These are phyloP conservation scores for Geotrypetes seraphini DNA, from an alignment of 2,797 vertebrate species.

Conservation along the genomic window DNA sequence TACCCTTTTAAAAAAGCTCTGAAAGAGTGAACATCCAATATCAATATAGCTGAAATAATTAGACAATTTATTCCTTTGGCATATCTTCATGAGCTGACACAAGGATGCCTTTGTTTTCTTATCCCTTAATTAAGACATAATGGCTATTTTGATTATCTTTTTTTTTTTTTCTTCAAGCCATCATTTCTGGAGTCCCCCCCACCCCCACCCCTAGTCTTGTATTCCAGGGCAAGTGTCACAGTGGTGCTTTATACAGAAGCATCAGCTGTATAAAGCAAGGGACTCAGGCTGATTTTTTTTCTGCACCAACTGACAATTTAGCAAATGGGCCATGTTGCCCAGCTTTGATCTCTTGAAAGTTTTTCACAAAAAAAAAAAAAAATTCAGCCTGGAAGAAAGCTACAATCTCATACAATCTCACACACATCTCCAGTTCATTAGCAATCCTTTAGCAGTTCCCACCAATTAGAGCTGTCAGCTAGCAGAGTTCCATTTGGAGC, in stretches of 20 bases:
- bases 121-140: slow-evolving; percentile 36
- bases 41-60: slow-evolving; percentile 25
- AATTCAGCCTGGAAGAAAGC: slow-evolving; percentile 57
- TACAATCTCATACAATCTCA: slow-evolving; percentile 47
- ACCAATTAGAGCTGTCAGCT: slow-evolving; percentile 77
- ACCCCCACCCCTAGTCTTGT: too few relatives aligned
- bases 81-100: slow-evolving; percentile 1
- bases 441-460: slow-evolving; percentile 69
- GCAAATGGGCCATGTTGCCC: slow-evolving; percentile 54
- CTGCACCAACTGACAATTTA: slow-evolving; percentile 60
- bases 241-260: slow-evolving; percentile 28
- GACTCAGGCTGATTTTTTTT: slow-evolving; percentile 48
- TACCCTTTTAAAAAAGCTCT: too few relatives aligned
- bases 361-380: too few relatives aligned
- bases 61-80: slow-evolving; percentile 3
- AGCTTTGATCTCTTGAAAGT: slow-evolving; percentile 70
- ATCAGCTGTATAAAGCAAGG: slow-evolving; percentile 39
- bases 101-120: slow-evolving; percentile 4
- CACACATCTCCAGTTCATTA: slow-evolving; percentile 76
- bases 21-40: slow-evolving; percentile 26
- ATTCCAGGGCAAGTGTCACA: too few relatives aligned
- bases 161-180: slow-evolving; percentile 30
- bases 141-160: slow-evolving; percentile 15
- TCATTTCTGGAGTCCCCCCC: slow-evolving; percentile 42
- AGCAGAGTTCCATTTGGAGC: slow-evolving; percentile 39